Percentiles rank a stretch among this genome's conserved stretches.
These are phyloP conservation scores for Drosophila setifemur DNA, from an alignment of 1,140 invertebrate species.

Conservation along the genomic window DNA sequence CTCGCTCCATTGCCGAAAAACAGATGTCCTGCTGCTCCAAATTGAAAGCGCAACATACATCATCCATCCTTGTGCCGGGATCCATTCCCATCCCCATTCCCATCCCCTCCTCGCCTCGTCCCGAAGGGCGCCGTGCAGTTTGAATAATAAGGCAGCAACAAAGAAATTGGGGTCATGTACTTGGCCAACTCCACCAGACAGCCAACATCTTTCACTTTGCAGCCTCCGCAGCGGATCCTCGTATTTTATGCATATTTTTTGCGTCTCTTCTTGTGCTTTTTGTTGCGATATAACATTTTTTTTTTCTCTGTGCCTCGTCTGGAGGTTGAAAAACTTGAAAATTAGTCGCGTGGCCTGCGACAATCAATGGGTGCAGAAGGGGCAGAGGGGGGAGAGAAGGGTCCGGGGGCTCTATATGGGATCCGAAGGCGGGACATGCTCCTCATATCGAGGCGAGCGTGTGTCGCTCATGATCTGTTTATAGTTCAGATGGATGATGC, in stretches of 20 bases:
- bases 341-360: constrained; percentile 67
- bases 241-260: constrained; percentile 50
- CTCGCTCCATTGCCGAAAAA: constrained; percentile 44
- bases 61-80: constrained; percentile 54
- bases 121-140: constrained; percentile 47
- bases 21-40: constrained; percentile 82
- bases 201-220: constrained; percentile 57
- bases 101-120: not conserved
- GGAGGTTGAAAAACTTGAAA: constrained; percentile 55
- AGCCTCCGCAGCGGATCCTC: not conserved
- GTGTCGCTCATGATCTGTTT: constrained; percentile 34
- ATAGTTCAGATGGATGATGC: constrained; percentile 33
- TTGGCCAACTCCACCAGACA: constrained; percentile 27
- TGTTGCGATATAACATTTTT: constrained; percentile 15
- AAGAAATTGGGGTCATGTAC: constrained; percentile 82
- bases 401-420: not conserved
- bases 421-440: constrained; percentile 16
- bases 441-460: constrained; percentile 11
- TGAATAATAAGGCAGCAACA: constrained; percentile 46
- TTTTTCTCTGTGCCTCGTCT: not conserved
- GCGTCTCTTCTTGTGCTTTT: constrained; percentile 8
- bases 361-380: not conserved
- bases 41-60: constrained; percentile 81
- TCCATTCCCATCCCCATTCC: not conserved
- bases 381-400: not conserved